These are phyloP conservation scores for Sminthurinus signatus DNA, from an alignment of 1,140 invertebrate genomes.

Conservation along the genomic window DNA sequence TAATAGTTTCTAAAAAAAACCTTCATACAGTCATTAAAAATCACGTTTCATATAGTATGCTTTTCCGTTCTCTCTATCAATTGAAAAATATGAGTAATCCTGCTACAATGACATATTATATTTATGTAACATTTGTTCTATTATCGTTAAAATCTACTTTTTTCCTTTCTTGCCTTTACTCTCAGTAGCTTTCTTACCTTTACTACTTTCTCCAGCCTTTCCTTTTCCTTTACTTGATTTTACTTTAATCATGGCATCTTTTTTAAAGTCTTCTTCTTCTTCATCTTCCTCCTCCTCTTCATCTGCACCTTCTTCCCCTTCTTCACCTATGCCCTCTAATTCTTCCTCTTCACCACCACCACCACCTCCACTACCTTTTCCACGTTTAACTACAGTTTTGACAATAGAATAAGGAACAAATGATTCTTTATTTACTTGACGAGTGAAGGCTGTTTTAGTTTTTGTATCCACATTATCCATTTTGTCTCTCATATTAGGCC, in stretches of 20 bases:
- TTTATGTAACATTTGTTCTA: no score
- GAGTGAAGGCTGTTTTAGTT: constrained; percentile 88
- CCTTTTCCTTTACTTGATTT: constrained; percentile 14
- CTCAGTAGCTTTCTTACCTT: no score
- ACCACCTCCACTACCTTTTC: constrained; percentile 45
- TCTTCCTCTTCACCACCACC: constrained; percentile 50
- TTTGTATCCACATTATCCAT: constrained; percentile 70
- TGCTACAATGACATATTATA: no score
- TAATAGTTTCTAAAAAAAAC: no score
- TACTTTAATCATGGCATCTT: constrained; percentile 75
- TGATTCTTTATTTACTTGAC: constrained; percentile 79
- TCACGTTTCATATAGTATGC: no score
- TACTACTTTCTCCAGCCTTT: no score
- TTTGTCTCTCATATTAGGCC: constrained; percentile 70
- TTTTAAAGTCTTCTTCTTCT: constrained; percentile 59
- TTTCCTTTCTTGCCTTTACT: no score
- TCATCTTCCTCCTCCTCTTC: constrained; percentile 48
- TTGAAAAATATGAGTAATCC: no score
- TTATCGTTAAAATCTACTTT: no score
- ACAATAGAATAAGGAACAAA: constrained; percentile 64
- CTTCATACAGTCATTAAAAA: no score
- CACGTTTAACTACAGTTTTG: constrained; percentile 51
- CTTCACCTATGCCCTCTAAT: constrained; percentile 44
- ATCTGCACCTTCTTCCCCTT: constrained; percentile 46
- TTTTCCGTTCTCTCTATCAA: no score